phyloP scores from a whole-genome alignment of 2,797 vertebrate genomes.

The Poecilia gillii region DNA sequence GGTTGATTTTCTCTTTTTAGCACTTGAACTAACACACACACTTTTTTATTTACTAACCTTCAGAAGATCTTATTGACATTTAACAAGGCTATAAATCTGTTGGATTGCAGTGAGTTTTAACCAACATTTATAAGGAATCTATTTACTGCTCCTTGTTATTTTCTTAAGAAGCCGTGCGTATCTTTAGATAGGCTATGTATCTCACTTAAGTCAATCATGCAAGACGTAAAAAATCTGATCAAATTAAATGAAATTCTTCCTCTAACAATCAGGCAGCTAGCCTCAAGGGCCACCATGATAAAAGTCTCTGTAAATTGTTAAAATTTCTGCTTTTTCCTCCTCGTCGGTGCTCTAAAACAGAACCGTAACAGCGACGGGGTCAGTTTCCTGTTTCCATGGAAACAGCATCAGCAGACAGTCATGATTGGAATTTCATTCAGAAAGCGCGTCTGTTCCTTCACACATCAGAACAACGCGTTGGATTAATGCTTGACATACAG shows the following conservation, averaged over 20 bases:
- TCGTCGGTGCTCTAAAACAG: conserved; percentile 34
- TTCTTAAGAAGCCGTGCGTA: not conserved
- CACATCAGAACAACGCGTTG: not conserved
- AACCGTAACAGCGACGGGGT: conserved; percentile 53
- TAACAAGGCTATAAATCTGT: not conserved
- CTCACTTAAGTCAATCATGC: not conserved
- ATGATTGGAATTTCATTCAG: conserved; percentile 73
- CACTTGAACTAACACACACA: not conserved
- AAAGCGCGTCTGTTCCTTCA: conserved; percentile 44
- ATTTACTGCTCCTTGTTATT: not conserved
- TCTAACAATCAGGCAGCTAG: not conserved
- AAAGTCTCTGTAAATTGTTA: conserved; percentile 5
- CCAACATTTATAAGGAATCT: too few species aligned
- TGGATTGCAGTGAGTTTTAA: conserved; percentile 2
- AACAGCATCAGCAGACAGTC: conserved; percentile 72
- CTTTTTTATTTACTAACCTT: not conserved
- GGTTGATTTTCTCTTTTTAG: not conserved
- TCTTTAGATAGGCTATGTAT: conserved; percentile 5
- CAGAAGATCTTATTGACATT: not conserved
- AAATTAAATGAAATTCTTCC: conserved; percentile 21
- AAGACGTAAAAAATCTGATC: not conserved
- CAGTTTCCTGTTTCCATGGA: conserved; percentile 80
- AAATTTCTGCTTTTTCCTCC: conserved; percentile 30
- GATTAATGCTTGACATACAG: not conserved
- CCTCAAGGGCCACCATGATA: conserved; percentile 14